Base-by-base conservation (phyloP, 2,113 vertebrate species). In the Noctilio leporinus region DNA sequence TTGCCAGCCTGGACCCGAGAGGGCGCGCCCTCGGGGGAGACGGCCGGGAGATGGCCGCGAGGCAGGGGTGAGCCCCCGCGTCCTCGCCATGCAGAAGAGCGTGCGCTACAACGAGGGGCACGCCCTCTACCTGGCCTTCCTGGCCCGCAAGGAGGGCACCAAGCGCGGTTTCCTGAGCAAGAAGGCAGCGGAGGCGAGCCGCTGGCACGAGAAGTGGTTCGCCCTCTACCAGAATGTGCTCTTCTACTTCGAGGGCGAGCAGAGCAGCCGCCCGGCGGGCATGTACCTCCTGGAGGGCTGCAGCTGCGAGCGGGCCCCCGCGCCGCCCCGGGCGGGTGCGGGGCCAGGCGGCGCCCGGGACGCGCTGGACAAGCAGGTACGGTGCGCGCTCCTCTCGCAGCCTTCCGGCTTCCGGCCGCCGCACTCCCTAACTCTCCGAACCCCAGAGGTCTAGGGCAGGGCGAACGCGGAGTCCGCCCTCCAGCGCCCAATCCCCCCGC, bases 161-260 rank as follows among this genome's bases (percentile, higher is more conserved):
- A 99, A 99, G 98, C 99, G 99, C 96, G 99, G 99, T 94, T 99
- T 98, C 97, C 98, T 99, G 96, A 98, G 99, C 98, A 99, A 99
- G 98, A 99, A 99, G 98, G 98, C 99, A 3, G 98, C 99, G 40
- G 99, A 99, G 97, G 99, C 99, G 97, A 99, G 99, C 98, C 99
- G 99, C 90, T 99, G 99, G 99, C 99, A 99, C 95, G 99, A 99
- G 84, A 99, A 99, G 98, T 99, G 99, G 98, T 99, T 99, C 97
- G 99, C 99, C 7, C 99, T 99, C 15, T 99, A 99, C 97, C 99
- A 99, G 94, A 99, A 99, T 98, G 98, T 99, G 81, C 98, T 99
- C 28, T 99, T 99, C 98, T 99, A 99, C 98, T 99, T 99, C 98
- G 99, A 99, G 96, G 98, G 98, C 87, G 99, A 99, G 98, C 99